These are phyloP conservation scores for Hypselothyrea guttata DNA, from an alignment of 2,888 invertebrate genomes.

Conservation along the genomic window DNA sequence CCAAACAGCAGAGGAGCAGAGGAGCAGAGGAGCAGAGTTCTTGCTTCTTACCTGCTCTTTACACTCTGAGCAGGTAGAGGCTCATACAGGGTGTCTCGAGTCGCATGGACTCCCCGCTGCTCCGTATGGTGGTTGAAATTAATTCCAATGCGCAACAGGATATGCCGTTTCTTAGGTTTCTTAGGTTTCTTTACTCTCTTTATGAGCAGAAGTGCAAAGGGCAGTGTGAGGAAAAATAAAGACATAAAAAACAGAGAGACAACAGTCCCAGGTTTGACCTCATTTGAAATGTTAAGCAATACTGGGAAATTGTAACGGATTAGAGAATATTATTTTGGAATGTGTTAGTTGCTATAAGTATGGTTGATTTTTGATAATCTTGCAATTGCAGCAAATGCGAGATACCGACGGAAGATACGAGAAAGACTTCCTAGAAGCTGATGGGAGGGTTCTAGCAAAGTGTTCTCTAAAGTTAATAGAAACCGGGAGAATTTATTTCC, in stretches of 20 bases:
- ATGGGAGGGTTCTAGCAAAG: too few relatives aligned
- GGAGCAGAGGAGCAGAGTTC: slow-evolving; percentile 1
- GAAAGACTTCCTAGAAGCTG: too few relatives aligned
- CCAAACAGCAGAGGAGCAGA: slow-evolving; percentile 10
- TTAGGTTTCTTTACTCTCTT: background rate
- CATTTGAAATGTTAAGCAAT: slow-evolving; percentile 14
- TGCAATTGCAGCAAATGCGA: too few relatives aligned
- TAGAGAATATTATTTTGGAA: too few relatives aligned
- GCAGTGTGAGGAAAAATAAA: slow-evolving; percentile 52
- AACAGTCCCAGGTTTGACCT: slow-evolving; percentile 38
- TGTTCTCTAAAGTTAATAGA: too few relatives aligned
- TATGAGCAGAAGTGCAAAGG: background rate
- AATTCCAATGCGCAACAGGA: slow-evolving; percentile 73
- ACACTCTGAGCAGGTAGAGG: slow-evolving; percentile 39
- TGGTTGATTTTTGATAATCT: too few relatives aligned
- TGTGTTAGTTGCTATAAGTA: background rate
- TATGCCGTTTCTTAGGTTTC: slow-evolving; percentile 47
- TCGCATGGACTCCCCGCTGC: slow-evolving; percentile 40
- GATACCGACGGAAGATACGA: too few relatives aligned
- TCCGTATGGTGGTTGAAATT: slow-evolving; percentile 66
- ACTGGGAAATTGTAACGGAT: background rate
- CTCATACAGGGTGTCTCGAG: slow-evolving; percentile 40
- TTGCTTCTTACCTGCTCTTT: slow-evolving; percentile 44
- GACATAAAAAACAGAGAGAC: slow-evolving; percentile 51
- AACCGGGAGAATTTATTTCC: too few relatives aligned